Evolutionary conservation across 2,888 invertebrate species (phyloP).

Genomic region (Coenonympha arcania): DNA sequence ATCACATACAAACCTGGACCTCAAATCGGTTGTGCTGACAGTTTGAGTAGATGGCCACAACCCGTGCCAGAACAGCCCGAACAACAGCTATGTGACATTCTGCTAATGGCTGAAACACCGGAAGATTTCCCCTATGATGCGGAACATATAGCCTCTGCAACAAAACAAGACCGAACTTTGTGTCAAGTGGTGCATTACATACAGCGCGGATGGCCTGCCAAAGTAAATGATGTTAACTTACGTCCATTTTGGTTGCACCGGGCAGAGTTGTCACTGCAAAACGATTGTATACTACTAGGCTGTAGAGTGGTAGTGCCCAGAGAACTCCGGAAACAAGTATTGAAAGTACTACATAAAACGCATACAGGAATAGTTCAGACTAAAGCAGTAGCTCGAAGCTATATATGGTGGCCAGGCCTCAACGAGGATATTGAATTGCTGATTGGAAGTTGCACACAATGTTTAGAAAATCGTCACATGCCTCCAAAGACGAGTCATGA

Average conservation of each 20-base stretch:
- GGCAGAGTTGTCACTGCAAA: not conserved
- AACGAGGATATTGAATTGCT: too few relatives aligned
- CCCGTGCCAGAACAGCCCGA: slow-evolving; percentile 16
- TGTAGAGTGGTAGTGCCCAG: not conserved
- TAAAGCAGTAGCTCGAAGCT: too few relatives aligned
- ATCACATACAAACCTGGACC: slow-evolving; percentile 29
- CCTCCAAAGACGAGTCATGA: too few relatives aligned
- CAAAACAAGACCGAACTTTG: not conserved
- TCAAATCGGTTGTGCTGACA: slow-evolving; percentile 26
- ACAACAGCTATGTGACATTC: slow-evolving; percentile 16
- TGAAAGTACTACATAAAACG: too few relatives aligned
- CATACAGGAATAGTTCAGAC: too few relatives aligned
- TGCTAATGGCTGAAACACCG: slow-evolving; percentile 24
- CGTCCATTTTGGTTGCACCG: not conserved
- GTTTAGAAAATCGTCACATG: too few relatives aligned
- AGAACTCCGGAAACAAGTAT: too few relatives aligned
- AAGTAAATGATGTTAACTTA: not conserved
- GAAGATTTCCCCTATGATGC: slow-evolving; percentile 16
- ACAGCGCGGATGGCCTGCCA: not conserved
- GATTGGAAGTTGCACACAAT: too few relatives aligned
- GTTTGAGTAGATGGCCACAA: slow-evolving; percentile 22
- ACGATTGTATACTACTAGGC: not conserved
- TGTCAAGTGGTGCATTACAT: not conserved
- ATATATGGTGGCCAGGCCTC: too few relatives aligned
- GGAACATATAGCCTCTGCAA: not conserved